Evolutionary conservation across 2,797 vertebrate genomes (phyloP), one percentile per base, ranked within the genome.

Genomic region (Acanthurus leucopareius): DNA sequence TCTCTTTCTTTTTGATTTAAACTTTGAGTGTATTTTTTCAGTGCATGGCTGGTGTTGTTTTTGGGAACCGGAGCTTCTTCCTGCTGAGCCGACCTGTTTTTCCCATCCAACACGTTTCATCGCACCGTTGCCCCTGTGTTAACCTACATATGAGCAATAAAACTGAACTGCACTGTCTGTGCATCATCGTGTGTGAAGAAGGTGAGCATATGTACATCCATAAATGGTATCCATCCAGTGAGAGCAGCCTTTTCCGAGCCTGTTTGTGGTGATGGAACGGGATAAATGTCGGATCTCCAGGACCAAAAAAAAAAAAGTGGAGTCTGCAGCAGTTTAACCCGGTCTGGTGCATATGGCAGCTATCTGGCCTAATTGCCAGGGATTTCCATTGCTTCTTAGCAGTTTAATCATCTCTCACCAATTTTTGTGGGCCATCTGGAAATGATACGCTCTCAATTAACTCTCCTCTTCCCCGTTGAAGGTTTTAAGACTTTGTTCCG

Each of bases 381-480:
- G 90, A 91, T 94, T 94, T 94, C 93, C 92, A 93, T 90, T 82
- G 88, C 90, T 91, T 88, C 87, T 90, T 85, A 87, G 83, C 85
- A 90, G 89, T 89, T 93, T 95, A 93, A 94, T 94, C 90, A 91
- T 92, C 85, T 92, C 85, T 90, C 69, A 32, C 79, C 73, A 38
- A 84, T 86, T 91, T 91, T 88, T 90, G 78, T 77, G 70, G 63
- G 81, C 88, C 94, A 95, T 95, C 94, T 95, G 94, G 93, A 94
- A 93, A 91, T 91, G 74, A 93, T 94, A 89, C 84, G 92, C 90
- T 89, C 91, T 92, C 91, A 93, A 95, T 94, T 94, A 94, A 92
- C 89, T 93, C 84, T 89, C 82, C 81, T 92, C 87, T 86, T 91
- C 86, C 80, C 80, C 65, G 65, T 92, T 93, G 82, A 85, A 83